Conservation (phyloP, 2,797 vertebrate species). For the Mormyrus hasselquistii region DNA sequence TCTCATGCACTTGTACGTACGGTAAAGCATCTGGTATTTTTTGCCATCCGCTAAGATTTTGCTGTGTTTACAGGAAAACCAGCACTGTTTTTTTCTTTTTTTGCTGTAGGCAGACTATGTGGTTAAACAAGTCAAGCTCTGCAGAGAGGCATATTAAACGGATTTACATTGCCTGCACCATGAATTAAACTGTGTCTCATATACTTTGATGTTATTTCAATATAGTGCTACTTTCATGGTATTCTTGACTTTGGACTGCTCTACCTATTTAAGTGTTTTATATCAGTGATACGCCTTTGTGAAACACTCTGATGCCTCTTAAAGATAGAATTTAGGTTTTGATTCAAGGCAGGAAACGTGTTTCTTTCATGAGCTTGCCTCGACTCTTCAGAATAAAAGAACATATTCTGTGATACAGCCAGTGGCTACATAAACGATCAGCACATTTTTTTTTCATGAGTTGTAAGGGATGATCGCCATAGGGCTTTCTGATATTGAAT, state of each 20-base stretch:
- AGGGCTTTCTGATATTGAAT: not conserved
- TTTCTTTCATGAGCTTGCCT: slow-evolving; percentile 11
- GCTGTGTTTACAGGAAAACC: slow-evolving; percentile 10
- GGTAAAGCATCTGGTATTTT: not conserved
- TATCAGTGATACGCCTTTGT: not conserved
- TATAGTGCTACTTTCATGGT: not conserved
- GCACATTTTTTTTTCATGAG: not conserved
- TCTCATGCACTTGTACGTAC: not conserved
- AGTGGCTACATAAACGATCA: not conserved
- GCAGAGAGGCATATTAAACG: not conserved
- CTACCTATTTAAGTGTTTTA: not conserved
- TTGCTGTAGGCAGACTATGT: not conserved
- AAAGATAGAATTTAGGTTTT: slow-evolving; percentile 10
- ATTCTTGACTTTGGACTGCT: not conserved
- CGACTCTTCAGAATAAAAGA: not conserved
- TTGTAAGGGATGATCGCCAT: not conserved
- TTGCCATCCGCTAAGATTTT: not conserved
- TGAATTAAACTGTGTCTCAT: not conserved
- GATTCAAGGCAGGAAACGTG: not conserved
- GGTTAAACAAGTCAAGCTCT: not conserved
- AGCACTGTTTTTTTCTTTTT: not conserved
- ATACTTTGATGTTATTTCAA: slow-evolving; percentile 1
- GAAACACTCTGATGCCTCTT: slow-evolving; percentile 3
- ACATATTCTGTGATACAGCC: not conserved
- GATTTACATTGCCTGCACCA: not conserved